phyloP scores from a whole-genome alignment of 1,140 invertebrate genomes.

The Orchestia grillus region DNA sequence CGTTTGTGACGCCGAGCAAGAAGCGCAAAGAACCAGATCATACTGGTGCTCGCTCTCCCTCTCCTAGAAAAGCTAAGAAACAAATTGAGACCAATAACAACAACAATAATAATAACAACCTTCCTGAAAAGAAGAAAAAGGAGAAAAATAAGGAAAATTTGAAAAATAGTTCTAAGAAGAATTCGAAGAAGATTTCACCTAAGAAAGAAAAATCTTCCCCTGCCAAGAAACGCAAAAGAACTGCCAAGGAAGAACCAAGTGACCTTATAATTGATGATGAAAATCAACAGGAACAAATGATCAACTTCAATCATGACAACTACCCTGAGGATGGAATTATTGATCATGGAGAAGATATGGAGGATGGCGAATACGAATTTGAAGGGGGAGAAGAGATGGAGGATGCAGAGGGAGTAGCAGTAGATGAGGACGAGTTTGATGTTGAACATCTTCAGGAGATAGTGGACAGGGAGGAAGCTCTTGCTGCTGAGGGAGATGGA shows the following conservation, averaged over 20 bases:
- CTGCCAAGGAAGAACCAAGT: not conserved
- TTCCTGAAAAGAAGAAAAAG: slow-evolving; percentile 36
- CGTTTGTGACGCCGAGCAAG: not conserved
- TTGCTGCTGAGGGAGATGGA: not conserved
- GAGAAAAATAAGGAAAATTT: not conserved
- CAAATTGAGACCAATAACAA: slow-evolving; percentile 22
- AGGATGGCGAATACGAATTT: not conserved
- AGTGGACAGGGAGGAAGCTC: not conserved
- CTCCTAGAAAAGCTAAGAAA: slow-evolving; percentile 24
- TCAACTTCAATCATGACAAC: not conserved
- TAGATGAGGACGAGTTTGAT: not conserved
- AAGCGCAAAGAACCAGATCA: not conserved
- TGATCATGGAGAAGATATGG: slow-evolving; percentile 30
- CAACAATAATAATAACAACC: slow-evolving; percentile 27
- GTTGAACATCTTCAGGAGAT: slow-evolving; percentile 23
- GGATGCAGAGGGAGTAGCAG: not conserved
- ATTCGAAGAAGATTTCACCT: not conserved
- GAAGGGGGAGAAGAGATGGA: not conserved
- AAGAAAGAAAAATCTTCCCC: not conserved
- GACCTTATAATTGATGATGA: slow-evolving; percentile 20
- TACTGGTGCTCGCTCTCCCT: not conserved
- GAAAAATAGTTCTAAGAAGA: not conserved
- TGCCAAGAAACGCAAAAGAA: not conserved
- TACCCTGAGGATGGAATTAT: slow-evolving; percentile 44
- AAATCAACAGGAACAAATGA: not conserved